Percentiles rank a stretch among this genome's conserved stretches.
These are phyloP conservation scores for rabbit (Oryctolagus cuniculus) DNA, from an alignment of 2,113 vertebrate genomes.

Conservation along the genomic window DNA sequence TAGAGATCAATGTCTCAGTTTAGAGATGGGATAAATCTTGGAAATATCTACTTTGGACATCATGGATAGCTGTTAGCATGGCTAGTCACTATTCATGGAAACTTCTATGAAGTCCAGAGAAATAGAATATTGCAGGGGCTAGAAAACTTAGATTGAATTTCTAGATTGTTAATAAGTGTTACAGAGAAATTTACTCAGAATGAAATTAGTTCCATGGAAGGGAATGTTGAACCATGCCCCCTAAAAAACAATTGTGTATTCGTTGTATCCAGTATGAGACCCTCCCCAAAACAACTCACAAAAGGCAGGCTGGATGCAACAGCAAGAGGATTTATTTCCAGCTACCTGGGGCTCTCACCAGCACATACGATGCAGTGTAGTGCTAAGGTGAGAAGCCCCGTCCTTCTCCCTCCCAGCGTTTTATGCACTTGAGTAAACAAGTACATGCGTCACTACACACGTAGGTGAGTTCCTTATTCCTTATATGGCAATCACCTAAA, in stretches of 20 bases:
- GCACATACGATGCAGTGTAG: no score
- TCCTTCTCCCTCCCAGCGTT: no score
- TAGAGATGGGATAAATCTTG: neutral
- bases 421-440: no score
- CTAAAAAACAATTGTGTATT: neutral
- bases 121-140: neutral
- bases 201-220: neutral
- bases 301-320: no score
- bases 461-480: no score
- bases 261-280: no score
- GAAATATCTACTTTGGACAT: neutral
- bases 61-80: neutral
- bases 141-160: neutral
- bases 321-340: no score
- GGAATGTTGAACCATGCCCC: neutral
- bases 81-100: neutral
- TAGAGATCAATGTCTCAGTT: neutral
- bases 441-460: no score
- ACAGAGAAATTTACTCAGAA: constrained; percentile 17
- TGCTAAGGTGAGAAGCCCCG: no score
- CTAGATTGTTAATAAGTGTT: neutral
- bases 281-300: no score
- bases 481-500: no score
- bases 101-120: neutral
- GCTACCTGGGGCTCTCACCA: no score